phyloP scores from a whole-genome alignment of 2,888 invertebrate species.

The Eilema depressum region DNA sequence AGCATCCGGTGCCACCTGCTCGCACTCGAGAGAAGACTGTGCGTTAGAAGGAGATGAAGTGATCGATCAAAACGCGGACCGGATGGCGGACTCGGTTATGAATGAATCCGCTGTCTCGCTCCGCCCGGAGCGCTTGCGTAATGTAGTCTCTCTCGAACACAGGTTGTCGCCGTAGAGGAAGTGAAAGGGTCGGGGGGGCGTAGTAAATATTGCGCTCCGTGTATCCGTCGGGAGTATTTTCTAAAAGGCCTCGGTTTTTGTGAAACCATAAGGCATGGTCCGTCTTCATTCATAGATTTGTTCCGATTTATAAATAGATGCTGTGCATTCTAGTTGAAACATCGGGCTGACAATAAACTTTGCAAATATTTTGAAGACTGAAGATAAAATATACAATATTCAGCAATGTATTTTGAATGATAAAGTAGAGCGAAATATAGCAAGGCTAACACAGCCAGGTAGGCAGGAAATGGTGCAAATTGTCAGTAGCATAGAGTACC shows the following conservation, averaged over 20 bases:
- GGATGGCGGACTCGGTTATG: constrained; percentile 86
- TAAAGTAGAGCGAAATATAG: background rate
- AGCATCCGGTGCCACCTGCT: constrained; percentile 85
- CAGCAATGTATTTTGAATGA: background rate
- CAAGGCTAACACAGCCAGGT: constrained; percentile 38
- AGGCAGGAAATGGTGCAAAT: constrained; percentile 51
- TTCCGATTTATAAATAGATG: constrained; percentile 39
- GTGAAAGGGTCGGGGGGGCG: constrained; percentile 86
- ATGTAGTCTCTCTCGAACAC: constrained; percentile 72
- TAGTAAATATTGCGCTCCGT: constrained; percentile 85
- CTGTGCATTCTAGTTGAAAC: constrained; percentile 15
- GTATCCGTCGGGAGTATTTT: constrained; percentile 75
- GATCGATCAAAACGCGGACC: constrained; percentile 82
- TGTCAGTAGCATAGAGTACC: constrained; percentile 50
- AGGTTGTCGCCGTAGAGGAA: constrained; percentile 85
- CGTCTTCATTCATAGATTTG: constrained; percentile 77
- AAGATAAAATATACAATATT: background rate
- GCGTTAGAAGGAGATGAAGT: constrained; percentile 85
- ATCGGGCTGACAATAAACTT: background rate
- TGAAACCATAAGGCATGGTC: constrained; percentile 71
- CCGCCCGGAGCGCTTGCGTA: constrained; percentile 61
- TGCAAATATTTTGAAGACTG: constrained; percentile 6
- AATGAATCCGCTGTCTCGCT: constrained; percentile 83
- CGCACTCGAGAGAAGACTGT: constrained; percentile 78
- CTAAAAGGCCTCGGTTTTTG: constrained; percentile 77